Evolutionary conservation across 1,140 invertebrate species (phyloP).

Genomic region (Drosophila oshimai): DNA sequence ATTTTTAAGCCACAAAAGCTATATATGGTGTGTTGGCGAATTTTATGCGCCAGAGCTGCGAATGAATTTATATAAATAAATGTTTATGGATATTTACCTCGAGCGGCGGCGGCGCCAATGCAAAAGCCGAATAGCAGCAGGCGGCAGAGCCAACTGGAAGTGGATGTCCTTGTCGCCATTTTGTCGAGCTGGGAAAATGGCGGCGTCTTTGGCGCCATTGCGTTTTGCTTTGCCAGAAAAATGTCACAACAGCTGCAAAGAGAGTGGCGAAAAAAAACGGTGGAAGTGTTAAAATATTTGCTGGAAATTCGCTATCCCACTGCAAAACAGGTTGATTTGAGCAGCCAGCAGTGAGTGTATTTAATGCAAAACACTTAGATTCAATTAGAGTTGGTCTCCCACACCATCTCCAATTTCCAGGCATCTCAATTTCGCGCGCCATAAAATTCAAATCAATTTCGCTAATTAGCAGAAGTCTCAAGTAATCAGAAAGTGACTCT

Average conservation of each 20-base stretch:
- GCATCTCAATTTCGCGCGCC: constrained; percentile 57
- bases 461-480: constrained; percentile 71
- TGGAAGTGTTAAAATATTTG: constrained; percentile 58
- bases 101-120: constrained; percentile 68
- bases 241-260: constrained; percentile 76
- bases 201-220: constrained; percentile 76
- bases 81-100: constrained; percentile 68
- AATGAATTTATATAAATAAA: constrained; percentile 39
- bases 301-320: not conserved
- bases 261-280: constrained; percentile 19
- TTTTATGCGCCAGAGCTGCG: constrained; percentile 12
- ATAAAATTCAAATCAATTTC: constrained; percentile 82
- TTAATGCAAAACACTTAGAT: constrained; percentile 66
- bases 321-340: constrained; percentile 49
- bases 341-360: constrained; percentile 29
- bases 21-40: constrained; percentile 5
- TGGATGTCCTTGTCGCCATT: constrained; percentile 66
- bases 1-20: constrained; percentile 2
- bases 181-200: constrained; percentile 72
- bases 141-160: constrained; percentile 51
- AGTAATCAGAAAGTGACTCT: constrained; percentile 31
- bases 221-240: constrained; percentile 74
- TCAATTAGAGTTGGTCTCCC: constrained; percentile 48
- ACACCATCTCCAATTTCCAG: not conserved
- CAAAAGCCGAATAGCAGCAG: constrained; percentile 49